phyloP scores from a whole-genome alignment of 2,797 vertebrate genomes.

The Helicolenus hilgendorfi region DNA sequence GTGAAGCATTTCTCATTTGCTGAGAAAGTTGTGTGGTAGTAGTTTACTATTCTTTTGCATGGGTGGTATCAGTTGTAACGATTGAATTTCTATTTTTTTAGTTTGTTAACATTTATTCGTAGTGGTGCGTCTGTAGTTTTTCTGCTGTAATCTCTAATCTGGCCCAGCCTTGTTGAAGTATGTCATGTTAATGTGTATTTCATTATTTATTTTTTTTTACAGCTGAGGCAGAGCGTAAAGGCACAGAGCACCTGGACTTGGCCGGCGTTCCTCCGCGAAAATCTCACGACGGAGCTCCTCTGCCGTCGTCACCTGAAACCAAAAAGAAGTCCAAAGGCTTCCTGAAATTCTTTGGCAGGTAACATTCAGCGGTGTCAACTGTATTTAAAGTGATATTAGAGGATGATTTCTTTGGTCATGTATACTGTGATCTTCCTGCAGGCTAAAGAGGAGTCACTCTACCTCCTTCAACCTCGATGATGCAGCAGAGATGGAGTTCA shows the following conservation, averaged over 20 bases:
- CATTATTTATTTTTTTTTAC: constrained; percentile 1
- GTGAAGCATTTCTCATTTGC: neutral
- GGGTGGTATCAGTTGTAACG: neutral
- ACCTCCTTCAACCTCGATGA: constrained; percentile 95
- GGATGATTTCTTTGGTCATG: neutral
- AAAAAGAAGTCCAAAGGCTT: constrained; percentile 97
- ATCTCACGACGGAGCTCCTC: constrained; percentile 77
- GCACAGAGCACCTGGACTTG: constrained; percentile 94
- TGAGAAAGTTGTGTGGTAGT: neutral
- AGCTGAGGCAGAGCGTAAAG: constrained; percentile 93
- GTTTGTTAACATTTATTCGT: neutral
- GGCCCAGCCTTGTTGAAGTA: neutral
- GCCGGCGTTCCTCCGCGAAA: constrained; percentile 87
- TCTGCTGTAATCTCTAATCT: neutral
- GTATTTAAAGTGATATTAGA: rapidly evolving
- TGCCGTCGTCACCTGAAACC: constrained; percentile 92
- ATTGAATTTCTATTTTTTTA: neutral
- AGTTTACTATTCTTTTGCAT: constrained; percentile 37
- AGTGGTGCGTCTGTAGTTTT: neutral
- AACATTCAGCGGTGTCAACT: constrained; percentile 18
- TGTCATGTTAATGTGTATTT: neutral
- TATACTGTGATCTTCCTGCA: constrained; percentile 54
- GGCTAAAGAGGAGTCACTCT: constrained; percentile 96
- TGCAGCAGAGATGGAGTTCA: constrained; percentile 93
- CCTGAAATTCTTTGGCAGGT: constrained; percentile 96